Conservation (phyloP, 2,888 invertebrate species). For the Aphodius sticticus region DNA sequence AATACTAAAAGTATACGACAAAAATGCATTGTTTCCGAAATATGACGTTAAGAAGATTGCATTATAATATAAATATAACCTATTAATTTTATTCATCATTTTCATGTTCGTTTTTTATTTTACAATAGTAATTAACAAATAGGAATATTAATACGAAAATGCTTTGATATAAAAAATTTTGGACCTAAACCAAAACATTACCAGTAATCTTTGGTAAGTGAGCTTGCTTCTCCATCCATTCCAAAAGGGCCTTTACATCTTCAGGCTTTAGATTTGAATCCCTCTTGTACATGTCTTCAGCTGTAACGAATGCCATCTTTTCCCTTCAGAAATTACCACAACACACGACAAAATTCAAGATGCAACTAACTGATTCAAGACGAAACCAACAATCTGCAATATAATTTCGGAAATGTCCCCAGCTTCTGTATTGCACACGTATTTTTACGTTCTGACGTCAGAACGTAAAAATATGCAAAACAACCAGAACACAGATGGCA, state of each 20-base stretch:
- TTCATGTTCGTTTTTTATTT: too few species aligned
- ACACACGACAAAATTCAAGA: neutral
- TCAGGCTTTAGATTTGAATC: slow-evolving; percentile 6
- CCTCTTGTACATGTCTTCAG: neutral
- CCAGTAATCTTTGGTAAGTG: slow-evolving; percentile 25
- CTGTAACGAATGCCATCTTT: slow-evolving; percentile 27
- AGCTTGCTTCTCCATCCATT: slow-evolving; percentile 22
- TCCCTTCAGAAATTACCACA: neutral
- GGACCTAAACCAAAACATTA: too few species aligned
- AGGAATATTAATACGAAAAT: too few species aligned
- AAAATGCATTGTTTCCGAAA: too few species aligned
- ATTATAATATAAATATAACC: too few species aligned
- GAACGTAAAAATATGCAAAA: too few species aligned
- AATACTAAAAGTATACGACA: too few species aligned
- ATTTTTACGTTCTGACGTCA: slow-evolving; percentile 8
- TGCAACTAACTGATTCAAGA: neutral
- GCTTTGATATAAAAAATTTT: too few species aligned
- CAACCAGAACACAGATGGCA: neutral
- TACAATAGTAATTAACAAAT: too few species aligned
- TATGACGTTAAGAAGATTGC: too few species aligned
- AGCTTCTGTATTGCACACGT: neutral
- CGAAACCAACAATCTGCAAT: neutral
- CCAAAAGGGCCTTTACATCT: slow-evolving; percentile 21
- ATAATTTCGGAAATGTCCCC: neutral
- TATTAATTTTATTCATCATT: too few species aligned